These are phyloP conservation scores for Hyphantria cunea DNA, from an alignment of 1,140 invertebrate genomes.

Conservation along the genomic window DNA sequence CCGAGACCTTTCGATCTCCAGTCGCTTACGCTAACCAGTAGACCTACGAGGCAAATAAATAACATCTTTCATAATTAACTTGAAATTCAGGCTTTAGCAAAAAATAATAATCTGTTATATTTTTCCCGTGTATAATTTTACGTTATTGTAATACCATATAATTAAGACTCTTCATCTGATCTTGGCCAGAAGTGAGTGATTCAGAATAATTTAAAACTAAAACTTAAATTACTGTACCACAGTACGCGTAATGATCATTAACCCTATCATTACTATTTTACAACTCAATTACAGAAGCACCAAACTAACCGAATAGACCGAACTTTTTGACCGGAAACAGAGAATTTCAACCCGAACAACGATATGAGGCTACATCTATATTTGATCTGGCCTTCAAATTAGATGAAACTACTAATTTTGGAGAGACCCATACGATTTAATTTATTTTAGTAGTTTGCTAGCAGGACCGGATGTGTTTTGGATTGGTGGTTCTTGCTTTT, in stretches of 20 bases:
- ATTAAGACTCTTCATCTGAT: background rate
- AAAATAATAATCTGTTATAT: too few relatives aligned
- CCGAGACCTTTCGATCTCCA: too few relatives aligned
- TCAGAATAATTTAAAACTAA: constrained; percentile 7
- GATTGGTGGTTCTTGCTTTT: constrained; percentile 18
- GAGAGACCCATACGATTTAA: constrained; percentile 21
- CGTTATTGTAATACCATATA: too few relatives aligned
- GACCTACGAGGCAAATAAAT: too few relatives aligned
- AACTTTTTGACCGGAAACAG: constrained; percentile 19
- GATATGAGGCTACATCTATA: constrained; percentile 19
- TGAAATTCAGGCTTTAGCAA: too few relatives aligned
- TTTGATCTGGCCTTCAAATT: constrained; percentile 20
- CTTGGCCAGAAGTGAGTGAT: background rate
- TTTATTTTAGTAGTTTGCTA: constrained; percentile 25
- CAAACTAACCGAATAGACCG: constrained; percentile 1
- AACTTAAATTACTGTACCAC: constrained; percentile 22
- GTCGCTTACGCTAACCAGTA: too few relatives aligned
- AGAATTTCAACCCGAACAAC: constrained; percentile 16
- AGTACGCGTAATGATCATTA: too few relatives aligned
- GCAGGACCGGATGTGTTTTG: constrained; percentile 25
- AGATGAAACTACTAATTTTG: constrained; percentile 23
- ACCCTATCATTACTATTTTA: constrained; percentile 29
- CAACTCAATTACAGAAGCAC: constrained; percentile 25
- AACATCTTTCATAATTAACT: too few relatives aligned
- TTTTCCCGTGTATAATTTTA: too few relatives aligned